These are phyloP conservation scores for Scomber scombrus DNA, from an alignment of 2,113 vertebrate genomes.

Conservation along the genomic window DNA sequence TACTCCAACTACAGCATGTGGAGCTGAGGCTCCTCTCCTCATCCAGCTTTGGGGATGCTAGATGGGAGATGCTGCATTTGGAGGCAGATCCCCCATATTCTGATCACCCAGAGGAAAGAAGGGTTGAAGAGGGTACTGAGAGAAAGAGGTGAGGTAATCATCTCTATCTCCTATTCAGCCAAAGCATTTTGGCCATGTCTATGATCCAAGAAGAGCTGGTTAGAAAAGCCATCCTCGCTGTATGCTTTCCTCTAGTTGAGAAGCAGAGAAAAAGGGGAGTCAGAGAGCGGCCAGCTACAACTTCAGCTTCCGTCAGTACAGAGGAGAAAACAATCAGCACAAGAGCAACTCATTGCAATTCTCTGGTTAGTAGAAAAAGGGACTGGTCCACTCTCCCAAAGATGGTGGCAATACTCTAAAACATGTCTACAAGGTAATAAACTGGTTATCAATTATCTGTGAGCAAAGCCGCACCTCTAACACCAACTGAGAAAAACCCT, in stretches of 20 bases:
- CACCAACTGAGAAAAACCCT: conserved; percentile 23
- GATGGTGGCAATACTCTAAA: conserved; percentile 41
- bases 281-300: conserved; percentile 69
- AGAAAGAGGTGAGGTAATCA: conserved; percentile 66
- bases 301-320: conserved; percentile 74
- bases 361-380: conserved; percentile 76
- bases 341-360: conserved; percentile 71
- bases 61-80: conserved; percentile 70
- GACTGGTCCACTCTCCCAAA: conserved; percentile 69
- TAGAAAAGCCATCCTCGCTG: conserved; percentile 78
- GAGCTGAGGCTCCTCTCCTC: conserved; percentile 3
- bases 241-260: conserved; percentile 76
- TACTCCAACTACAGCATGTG: conserved; percentile 67
- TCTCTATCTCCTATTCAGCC: conserved; percentile 76
- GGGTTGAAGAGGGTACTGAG: conserved; percentile 33
- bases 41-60: conserved; percentile 18
- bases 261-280: conserved; percentile 67
- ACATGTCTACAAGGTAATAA: background rate
- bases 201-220: conserved; percentile 79
- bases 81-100: conserved; percentile 49
- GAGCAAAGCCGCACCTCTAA: conserved; percentile 41
- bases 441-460: background rate
- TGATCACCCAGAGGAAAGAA: conserved; percentile 39
- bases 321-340: conserved; percentile 67
- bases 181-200: conserved; percentile 75